Evolutionary conservation across 2,113 vertebrate genomes (phyloP).

Genomic region (Mola mola): DNA sequence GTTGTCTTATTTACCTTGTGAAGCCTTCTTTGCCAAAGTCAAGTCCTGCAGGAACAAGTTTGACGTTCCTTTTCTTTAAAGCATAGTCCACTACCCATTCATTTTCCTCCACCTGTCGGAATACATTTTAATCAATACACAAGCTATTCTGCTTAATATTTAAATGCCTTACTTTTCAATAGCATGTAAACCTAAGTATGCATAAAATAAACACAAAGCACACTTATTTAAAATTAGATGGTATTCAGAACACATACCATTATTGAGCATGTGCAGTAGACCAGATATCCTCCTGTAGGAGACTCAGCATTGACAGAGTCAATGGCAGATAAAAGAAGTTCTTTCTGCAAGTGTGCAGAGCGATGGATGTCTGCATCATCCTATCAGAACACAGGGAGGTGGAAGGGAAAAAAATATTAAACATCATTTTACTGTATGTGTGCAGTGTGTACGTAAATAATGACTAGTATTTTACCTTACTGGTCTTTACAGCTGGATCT

Average conservation of each 20-base stretch:
- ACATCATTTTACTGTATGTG: not conserved
- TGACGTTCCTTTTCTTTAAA: constrained; percentile 94
- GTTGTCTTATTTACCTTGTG: constrained; percentile 82
- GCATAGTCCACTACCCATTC: constrained; percentile 99
- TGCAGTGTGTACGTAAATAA: not conserved
- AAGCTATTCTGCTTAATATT: not conserved
- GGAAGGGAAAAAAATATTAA: not conserved
- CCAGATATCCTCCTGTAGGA: constrained; percentile 88
- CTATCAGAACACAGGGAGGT: constrained; percentile 68
- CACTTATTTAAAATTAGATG: too few relatives aligned
- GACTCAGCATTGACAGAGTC: constrained; percentile 93
- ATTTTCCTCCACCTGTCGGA: constrained; percentile 93
- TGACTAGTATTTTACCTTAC: constrained; percentile 84
- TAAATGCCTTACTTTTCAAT: not conserved
- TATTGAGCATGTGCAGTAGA: constrained; percentile 97
- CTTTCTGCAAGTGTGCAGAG: constrained; percentile 95
- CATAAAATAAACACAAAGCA: not conserved
- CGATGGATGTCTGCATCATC: constrained; percentile 89
- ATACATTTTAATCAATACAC: not conserved
- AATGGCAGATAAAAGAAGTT: constrained; percentile 92
- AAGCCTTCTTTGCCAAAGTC: constrained; percentile 98
- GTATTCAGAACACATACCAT: constrained; percentile 75
- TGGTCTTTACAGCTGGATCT: constrained; percentile 96
- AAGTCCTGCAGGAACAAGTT: constrained; percentile 91
- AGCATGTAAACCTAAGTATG: not conserved